phyloP scores from a whole-genome alignment of 2,888 invertebrate genomes.

The Automeris io region DNA sequence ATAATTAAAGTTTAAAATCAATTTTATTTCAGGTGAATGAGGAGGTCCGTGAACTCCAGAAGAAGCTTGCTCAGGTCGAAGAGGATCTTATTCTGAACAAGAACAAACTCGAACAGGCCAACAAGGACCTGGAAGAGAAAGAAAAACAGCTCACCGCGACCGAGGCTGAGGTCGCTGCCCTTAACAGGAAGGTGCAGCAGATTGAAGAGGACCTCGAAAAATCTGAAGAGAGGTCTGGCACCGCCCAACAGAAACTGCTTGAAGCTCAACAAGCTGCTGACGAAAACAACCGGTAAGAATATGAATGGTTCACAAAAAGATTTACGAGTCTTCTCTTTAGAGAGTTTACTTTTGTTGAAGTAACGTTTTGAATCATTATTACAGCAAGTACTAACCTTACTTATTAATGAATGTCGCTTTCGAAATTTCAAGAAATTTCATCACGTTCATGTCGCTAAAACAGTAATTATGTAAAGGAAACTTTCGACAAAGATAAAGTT shows the following conservation, averaged over 20 bases:
- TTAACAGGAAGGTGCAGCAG: slow-evolving; percentile 98
- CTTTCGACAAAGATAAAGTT: too few species aligned
- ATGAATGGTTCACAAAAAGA: too few species aligned
- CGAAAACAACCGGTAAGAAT: slow-evolving; percentile 96
- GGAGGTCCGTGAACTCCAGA: slow-evolving; percentile 95
- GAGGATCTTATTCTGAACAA: slow-evolving; percentile 93
- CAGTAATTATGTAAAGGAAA: too few species aligned
- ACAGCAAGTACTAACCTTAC: too few species aligned
- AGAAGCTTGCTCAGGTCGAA: slow-evolving; percentile 96
- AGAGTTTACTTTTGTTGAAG: too few species aligned
- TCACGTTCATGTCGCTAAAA: too few species aligned
- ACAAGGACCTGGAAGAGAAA: slow-evolving; percentile 95
- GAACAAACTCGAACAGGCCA: slow-evolving; percentile 92
- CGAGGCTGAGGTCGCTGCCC: slow-evolving; percentile 97
- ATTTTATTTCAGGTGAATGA: slow-evolving; percentile 79
- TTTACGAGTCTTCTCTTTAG: too few species aligned
- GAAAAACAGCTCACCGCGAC: slow-evolving; percentile 94
- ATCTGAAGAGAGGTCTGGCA: slow-evolving; percentile 97
- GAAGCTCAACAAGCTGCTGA: slow-evolving; percentile 99
- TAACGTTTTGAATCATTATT: too few species aligned
- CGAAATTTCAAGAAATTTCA: too few species aligned
- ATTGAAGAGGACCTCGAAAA: slow-evolving; percentile 99
- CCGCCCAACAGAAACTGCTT: slow-evolving; percentile 96
- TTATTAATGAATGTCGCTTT: too few species aligned
- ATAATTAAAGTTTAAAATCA: not conserved